A percentile compares a stretch with the other conserved stretches of the same genome.
These are phyloP conservation scores for Mesorhabditis belari DNA, from an alignment of 2,888 invertebrate genomes.

Conservation along the genomic window DNA sequence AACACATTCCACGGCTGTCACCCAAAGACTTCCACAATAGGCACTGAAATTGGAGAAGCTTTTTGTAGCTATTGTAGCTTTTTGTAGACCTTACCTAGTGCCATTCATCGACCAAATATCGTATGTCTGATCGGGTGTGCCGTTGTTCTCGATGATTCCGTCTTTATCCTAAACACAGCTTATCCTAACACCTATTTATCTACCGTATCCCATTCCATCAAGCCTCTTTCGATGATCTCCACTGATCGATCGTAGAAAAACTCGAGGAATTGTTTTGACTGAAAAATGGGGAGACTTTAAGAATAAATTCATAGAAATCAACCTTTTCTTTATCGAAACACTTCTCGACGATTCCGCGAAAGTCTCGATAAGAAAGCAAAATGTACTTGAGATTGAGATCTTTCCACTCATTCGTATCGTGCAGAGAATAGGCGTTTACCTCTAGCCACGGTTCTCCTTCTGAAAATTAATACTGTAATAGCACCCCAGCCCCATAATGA, in stretches of 20 bases:
- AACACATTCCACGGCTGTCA: constrained; percentile 63
- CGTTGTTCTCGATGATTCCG: constrained; percentile 79
- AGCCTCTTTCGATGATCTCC: constrained; percentile 42
- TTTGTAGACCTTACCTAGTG: constrained; percentile 65
- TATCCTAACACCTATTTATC: neutral
- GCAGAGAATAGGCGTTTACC: constrained; percentile 80
- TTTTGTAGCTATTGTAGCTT: too few species aligned
- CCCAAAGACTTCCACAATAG: constrained; percentile 84
- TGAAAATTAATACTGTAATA: constrained; percentile 47
- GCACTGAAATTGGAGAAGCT: constrained; percentile 69
- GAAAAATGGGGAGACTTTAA: too few species aligned
- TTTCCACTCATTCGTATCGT: constrained; percentile 83
- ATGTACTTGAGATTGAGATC: constrained; percentile 87
- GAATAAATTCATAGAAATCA: too few species aligned
- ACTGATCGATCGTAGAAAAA: constrained; percentile 16
- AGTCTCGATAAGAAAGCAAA: constrained; percentile 55
- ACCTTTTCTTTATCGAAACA: neutral
- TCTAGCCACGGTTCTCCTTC: constrained; percentile 72
- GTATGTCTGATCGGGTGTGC: constrained; percentile 78
- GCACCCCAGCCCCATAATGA: too few species aligned
- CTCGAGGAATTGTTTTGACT: constrained; percentile 6
- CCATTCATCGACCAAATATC: constrained; percentile 87
- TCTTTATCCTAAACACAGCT: constrained; percentile 64
- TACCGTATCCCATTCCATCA: constrained; percentile 63
- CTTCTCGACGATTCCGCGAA: constrained; percentile 9